Percentiles rank a stretch among this genome's conserved stretches.
Evolutionary conservation across 2,888 invertebrate species (phyloP).

Genomic region (Drosophila longiperda): DNA sequence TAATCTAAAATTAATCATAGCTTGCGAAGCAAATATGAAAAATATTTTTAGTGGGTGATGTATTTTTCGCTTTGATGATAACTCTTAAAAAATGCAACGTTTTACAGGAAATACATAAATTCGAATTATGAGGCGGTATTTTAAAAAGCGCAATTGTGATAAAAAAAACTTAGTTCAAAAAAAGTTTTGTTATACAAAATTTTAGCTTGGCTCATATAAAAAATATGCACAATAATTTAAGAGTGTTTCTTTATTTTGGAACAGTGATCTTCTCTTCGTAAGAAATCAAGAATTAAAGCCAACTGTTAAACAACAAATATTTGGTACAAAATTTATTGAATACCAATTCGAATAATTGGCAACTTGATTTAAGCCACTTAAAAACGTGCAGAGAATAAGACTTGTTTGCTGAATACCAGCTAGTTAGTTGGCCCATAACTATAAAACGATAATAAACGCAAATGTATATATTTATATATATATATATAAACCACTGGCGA

Average conservation of each 20-base stretch:
- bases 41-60: neutral
- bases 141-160: neutral
- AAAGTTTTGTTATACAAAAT: neutral
- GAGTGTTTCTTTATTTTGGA: too few species aligned
- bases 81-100: too few species aligned
- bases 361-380: conserved; percentile 21
- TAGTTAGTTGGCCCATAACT: conserved; percentile 33
- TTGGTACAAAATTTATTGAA: neutral
- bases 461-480: conserved; percentile 9
- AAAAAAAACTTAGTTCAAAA: neutral
- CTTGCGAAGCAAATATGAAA: neutral
- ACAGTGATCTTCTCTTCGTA: too few species aligned
- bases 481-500: conserved; percentile 14
- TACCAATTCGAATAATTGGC: neutral
- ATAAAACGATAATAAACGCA: conserved; percentile 8
- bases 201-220: neutral
- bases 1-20: neutral
- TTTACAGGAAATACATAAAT: neutral
- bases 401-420: conserved; percentile 9
- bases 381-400: conserved; percentile 11
- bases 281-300: too few species aligned
- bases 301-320: neutral
- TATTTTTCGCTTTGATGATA: neutral
- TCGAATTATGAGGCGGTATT: neutral
- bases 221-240: too few species aligned